phyloP scores from a whole-genome alignment of 2,113 vertebrate species.

The Colius striatus region DNA sequence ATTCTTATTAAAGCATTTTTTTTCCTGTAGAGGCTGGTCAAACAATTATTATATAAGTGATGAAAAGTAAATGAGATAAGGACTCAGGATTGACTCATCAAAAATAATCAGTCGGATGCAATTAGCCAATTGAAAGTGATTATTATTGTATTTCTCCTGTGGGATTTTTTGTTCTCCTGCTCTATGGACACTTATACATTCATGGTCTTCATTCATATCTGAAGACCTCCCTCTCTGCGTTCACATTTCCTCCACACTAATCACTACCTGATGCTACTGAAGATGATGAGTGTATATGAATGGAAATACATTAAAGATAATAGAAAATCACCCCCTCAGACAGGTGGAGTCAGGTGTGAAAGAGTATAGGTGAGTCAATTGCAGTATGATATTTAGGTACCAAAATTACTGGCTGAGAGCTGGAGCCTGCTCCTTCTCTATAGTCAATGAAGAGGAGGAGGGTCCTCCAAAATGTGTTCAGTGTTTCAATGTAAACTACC shows the following conservation, averaged over 20 bases:
- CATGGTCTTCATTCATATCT: not conserved
- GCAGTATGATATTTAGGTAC: not conserved
- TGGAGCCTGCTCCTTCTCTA: not conserved
- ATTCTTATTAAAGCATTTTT: not conserved
- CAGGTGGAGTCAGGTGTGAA: fast-evolving
- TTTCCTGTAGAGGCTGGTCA: not conserved
- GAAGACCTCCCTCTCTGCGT: not conserved
- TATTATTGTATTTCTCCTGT: not conserved
- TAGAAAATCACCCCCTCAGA: too few species aligned
- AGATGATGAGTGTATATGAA: fast-evolving
- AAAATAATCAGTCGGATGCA: not conserved
- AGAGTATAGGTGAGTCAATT: not conserved
- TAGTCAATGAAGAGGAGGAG: not conserved
- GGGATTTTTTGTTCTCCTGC: not conserved
- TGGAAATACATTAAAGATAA: not conserved
- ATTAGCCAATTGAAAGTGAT: not conserved
- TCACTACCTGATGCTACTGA: not conserved
- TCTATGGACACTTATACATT: not conserved
- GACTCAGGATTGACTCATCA: not conserved
- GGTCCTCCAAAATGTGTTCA: not conserved
- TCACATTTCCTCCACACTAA: not conserved
- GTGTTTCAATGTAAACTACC: not conserved
- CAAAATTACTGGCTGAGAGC: not conserved
- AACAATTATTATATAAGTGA: not conserved
- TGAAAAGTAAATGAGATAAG: not conserved